Evolutionary conservation across 2,888 invertebrate species (phyloP).

Genomic region (Caenorhabditis sinica): DNA sequence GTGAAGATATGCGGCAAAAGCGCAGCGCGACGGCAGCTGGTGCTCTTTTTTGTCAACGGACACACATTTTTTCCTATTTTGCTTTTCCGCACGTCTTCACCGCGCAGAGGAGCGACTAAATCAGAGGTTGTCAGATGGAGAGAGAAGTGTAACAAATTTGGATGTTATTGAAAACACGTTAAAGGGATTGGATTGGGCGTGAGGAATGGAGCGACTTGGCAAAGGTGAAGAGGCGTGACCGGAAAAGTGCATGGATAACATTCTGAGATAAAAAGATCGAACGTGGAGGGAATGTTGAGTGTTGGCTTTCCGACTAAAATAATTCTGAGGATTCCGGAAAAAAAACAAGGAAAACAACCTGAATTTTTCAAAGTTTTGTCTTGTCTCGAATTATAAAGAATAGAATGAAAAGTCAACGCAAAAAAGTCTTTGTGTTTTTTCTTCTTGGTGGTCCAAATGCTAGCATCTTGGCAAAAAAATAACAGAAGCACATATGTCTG

Average conservation of each 20-base stretch:
- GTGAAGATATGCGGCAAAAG: conserved; percentile 51
- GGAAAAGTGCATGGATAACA: neutral
- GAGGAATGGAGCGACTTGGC: neutral
- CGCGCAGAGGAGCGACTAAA: conserved; percentile 40
- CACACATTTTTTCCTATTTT: conserved; percentile 50
- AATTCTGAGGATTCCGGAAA: neutral
- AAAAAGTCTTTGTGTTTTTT: neutral
- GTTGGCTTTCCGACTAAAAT: neutral
- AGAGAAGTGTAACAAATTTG: conserved; percentile 42
- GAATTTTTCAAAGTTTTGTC: conserved; percentile 5
- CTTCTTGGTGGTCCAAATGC: neutral
- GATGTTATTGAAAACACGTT: conserved; percentile 45
- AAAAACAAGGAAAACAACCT: conserved; percentile 1
- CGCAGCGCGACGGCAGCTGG: conserved; percentile 28
- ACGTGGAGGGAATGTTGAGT: neutral
- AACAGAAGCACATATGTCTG: no score
- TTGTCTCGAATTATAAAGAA: conserved; percentile 17
- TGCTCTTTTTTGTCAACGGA: conserved; percentile 42
- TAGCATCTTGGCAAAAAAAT: neutral
- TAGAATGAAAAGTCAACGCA: neutral
- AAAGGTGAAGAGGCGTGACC: conserved; percentile 2
- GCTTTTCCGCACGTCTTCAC: conserved; percentile 56
- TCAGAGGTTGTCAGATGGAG: conserved; percentile 35
- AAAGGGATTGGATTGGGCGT: conserved; percentile 1
- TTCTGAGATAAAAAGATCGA: no score